A percentile compares a stretch with the other conserved stretches of the same genome.
These are phyloP conservation scores for Geodia barretti DNA, from an alignment of 37 sponge, comb jelly and placozoan genomes.

Conservation along the genomic window DNA sequence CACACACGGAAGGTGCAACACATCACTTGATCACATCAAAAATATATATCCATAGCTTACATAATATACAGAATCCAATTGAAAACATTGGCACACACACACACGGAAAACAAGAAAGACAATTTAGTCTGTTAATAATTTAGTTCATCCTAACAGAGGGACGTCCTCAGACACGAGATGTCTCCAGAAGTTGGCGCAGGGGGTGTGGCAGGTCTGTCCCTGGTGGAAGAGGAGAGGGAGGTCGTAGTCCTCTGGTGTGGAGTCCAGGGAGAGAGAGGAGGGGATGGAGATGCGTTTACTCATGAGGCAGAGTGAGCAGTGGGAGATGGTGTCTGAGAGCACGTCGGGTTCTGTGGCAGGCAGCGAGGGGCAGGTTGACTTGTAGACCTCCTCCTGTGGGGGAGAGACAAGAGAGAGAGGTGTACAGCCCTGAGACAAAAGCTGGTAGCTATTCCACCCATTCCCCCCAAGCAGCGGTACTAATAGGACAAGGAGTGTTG, in stretches of 20 bases:
- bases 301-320: conserved; percentile 38
- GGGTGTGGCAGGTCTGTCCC: conserved; percentile 41
- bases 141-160: conserved; percentile 13
- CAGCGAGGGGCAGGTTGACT: background rate
- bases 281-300: conserved; percentile 29
- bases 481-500: background rate
- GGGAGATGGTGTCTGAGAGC: conserved; percentile 51
- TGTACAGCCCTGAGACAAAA: background rate
- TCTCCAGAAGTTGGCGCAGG: conserved; percentile 51
- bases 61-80: too few species aligned
- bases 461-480: background rate
- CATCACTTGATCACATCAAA: too few species aligned
- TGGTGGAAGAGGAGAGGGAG: conserved; percentile 22
- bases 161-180: conserved; percentile 32
- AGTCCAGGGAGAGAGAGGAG: conserved; percentile 9
- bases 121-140: too few species aligned
- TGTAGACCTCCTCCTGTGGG: conserved; percentile 27
- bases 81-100: too few species aligned
- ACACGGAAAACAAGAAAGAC: background rate
- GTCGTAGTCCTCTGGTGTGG: conserved; percentile 19
- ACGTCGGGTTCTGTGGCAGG: conserved; percentile 3
- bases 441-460: too few species aligned
- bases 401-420: background rate
- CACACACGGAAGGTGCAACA: background rate
- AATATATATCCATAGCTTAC: background rate